Conservation (phyloP, 2,113 vertebrate species). For the Pachycephala philippinensis region DNA sequence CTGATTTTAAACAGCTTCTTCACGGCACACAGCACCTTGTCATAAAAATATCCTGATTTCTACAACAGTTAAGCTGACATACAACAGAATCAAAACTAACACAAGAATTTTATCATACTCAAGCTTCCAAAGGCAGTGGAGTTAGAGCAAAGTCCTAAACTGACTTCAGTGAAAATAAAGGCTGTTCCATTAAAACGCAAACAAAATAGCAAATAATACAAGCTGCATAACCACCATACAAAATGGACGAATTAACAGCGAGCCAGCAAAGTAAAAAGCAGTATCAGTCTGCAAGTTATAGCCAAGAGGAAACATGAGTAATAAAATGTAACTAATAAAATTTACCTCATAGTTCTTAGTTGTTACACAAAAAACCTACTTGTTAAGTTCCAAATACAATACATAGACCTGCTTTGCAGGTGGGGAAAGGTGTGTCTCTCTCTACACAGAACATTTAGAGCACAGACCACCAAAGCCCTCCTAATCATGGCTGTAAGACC, state of each 20-base stretch:
- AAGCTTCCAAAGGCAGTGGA: not conserved
- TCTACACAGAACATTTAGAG: not conserved
- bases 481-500: not conserved
- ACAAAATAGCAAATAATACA: not conserved
- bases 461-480: not conserved
- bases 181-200: not conserved
- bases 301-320: not conserved
- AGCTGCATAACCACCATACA: not conserved
- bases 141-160: not conserved
- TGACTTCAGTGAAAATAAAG: not conserved
- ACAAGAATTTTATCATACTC: not conserved
- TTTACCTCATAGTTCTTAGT: not conserved
- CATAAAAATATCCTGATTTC: slow-evolving; percentile 12
- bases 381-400: not conserved
- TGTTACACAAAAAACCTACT: not conserved
- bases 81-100: not conserved
- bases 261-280: not conserved
- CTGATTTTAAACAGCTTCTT: slow-evolving; percentile 40
- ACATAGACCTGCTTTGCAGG: not conserved
- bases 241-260: not conserved
- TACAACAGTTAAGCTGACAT: not conserved
- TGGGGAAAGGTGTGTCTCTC: not conserved
- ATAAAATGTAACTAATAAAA: not conserved
- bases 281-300: not conserved
- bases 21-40: slow-evolving; percentile 31